Percentiles rank a stretch among this genome's conserved stretches.
These are phyloP conservation scores for Drosophila leonis DNA, from an alignment of 2,888 invertebrate genomes.

Conservation along the genomic window DNA sequence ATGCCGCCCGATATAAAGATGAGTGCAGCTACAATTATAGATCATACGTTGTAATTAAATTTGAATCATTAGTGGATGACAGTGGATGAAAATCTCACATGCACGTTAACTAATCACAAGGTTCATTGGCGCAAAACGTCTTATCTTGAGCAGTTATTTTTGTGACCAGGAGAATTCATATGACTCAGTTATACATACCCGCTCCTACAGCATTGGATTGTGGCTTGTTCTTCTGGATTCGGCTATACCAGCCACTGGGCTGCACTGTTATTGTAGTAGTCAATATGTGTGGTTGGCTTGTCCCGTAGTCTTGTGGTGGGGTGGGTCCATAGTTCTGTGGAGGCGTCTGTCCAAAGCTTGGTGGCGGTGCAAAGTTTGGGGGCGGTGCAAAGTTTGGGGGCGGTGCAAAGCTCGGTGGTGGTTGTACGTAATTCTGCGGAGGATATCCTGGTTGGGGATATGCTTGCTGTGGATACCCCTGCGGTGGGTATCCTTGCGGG, in stretches of 20 bases:
- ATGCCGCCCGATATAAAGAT: slow-evolving; percentile 80
- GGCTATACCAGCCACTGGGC: slow-evolving; percentile 43
- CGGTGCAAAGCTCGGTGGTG: slow-evolving; percentile 8
- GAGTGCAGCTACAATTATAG: slow-evolving; percentile 56
- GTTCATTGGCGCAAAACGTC: slow-evolving; percentile 1
- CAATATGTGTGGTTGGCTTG: slow-evolving; percentile 18
- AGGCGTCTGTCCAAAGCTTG: slow-evolving; percentile 22
- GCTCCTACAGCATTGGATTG: slow-evolving; percentile 55
- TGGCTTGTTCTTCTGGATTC: slow-evolving; percentile 56
- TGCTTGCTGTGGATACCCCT: slow-evolving; percentile 24
- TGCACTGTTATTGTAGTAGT: slow-evolving; percentile 11
- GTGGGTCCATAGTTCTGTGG: slow-evolving; percentile 25
- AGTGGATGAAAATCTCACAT: not conserved
- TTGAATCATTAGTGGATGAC: not conserved
- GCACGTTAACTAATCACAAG: not conserved
- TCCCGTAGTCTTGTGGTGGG: slow-evolving; percentile 27
- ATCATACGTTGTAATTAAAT: not conserved
- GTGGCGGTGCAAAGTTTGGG: slow-evolving; percentile 4
- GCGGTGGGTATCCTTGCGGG: slow-evolving; percentile 29
- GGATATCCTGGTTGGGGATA: slow-evolving; percentile 40
- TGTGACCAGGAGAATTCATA: slow-evolving; percentile 33
- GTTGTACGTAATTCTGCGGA: slow-evolving; percentile 19
- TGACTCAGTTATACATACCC: slow-evolving; percentile 43
- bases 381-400: slow-evolving; percentile 2
- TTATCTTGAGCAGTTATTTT: slow-evolving; percentile 36